Evolutionary conservation across 2,888 invertebrate species (phyloP), one percentile per base, ranked within the genome.

Genomic region (Sepioteuthis lessoniana): DNA sequence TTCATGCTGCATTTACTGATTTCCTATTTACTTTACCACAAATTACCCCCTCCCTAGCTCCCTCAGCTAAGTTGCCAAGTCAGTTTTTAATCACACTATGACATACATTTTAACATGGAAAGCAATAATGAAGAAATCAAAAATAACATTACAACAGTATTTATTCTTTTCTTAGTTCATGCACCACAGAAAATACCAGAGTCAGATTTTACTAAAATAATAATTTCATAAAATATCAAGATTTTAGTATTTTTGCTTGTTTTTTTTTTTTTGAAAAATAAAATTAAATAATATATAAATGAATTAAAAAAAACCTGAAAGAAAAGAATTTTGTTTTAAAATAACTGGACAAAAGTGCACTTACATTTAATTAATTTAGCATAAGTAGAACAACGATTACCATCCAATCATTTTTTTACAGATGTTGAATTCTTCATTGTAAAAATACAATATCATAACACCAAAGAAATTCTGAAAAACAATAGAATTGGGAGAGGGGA

Each of bases 101-200:
- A 21, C 21, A 76, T 31, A n/a, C n/a, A 76, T 76, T 76, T 76
- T 8, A 76, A 7, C 76, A 76, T 76, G n/a, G 0, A 31, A 76
- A 76, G n/a, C 31, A 76, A 76, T n/a, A 76, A 76, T 19, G 19
- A n/a, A 76, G 13, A 76, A n/a, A 76, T n/a, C n/a, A 16, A 76
- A 76, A 76, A 76, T n/a, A n/a, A n/a, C n/a, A n/a, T 76, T n/a
- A 76, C 16, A 76, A 76, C 76, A 76, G n/a, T 13, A 76, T 76
- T 76, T 76, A 76, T 76, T 76, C 4, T 35, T 76, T 76, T n/a
- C 3, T 76, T n/a, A n/a, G 10, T 76, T 76, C 76, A 76, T 76
- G 76, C 76, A 76, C n/a, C n/a, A 76, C 76, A 76, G 76, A 35
- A 76, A 76, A 76, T 76, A 76, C 55, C 55, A 76, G n/a, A 76